Base-by-base conservation (phyloP, 2,113 vertebrate genomes). In the Galbula dea region DNA sequence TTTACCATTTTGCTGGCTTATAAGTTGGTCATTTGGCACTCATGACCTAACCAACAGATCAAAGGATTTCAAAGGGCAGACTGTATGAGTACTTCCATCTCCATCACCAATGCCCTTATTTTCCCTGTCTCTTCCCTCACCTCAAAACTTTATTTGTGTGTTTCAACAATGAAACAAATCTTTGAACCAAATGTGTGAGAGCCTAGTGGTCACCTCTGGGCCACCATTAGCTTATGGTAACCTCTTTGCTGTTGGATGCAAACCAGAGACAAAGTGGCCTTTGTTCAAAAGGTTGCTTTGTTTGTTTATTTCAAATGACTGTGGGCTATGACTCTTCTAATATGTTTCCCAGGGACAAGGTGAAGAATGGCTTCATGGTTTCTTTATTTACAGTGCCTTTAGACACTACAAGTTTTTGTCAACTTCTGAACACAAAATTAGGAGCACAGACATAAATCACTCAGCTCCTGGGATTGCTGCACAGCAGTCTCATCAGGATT, bases 1-100 rank as follows among this genome's bases (percentile, higher is more conserved):
- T 95, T 97, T 97, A 95, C 94, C 86, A 57, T 94, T 95, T 88
- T 83, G 73, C 93, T 96, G 96, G 87, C 94, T 96, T 87, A 30
- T 75, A 72, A 94, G 94, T 92, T 95, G 92, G 93, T 96, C 94
- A 79, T 97, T 96, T 95, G 94, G 95, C 79, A 88, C 91, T 92
- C 1, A 1, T 96, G 94, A 93, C 86, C 94, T 93, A 90, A 95
- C 95, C 95, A 89, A 85, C 34, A 95, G 92, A 97, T 97, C 92
- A 95, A 96, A 97, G 79, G 82, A 88, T 93, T 85, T 67, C 88
- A 88, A 78, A 93, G 86, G 90, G 79, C 72, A 92, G 89, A 39
- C 95, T 86, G 36, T 51, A 66, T 46, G 76, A 96, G 81, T 90
- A 51, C 90, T 89, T 86, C 90, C 86, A 91, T 90, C 88, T 83